A percentile compares a stretch with the other conserved stretches of the same genome.
Evolutionary conservation across 37 sponge, comb jelly and placozoan genomes (phyloP).

Genomic region (Amphimedon queenslandica): DNA sequence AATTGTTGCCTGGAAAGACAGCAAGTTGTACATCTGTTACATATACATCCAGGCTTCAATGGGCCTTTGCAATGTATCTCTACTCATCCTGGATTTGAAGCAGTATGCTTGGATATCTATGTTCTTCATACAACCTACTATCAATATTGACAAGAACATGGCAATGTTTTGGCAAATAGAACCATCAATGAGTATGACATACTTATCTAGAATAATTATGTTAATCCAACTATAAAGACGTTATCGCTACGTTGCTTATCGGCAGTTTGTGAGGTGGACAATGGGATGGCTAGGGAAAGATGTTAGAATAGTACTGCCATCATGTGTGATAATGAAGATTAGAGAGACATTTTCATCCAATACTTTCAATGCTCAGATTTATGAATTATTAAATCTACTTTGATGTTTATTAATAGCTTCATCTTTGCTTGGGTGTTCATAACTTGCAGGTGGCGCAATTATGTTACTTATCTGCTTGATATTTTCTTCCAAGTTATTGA

Average conservation of each 20-base stretch:
- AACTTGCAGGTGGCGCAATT: background rate
- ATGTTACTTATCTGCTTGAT: too few relatives aligned
- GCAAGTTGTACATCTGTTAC: background rate
- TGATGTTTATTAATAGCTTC: constrained; percentile 1
- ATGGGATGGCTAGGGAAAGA: constrained; percentile 19
- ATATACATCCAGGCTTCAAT: too few relatives aligned
- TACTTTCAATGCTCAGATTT: background rate
- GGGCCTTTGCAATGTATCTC: too few relatives aligned
- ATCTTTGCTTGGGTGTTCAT: background rate
- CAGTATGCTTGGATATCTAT: too few relatives aligned
- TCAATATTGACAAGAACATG: too few relatives aligned
- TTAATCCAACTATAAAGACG: too few relatives aligned
- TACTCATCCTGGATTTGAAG: too few relatives aligned
- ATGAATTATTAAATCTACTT: constrained; percentile 14
- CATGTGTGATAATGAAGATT: constrained; percentile 1
- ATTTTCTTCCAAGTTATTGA: too few relatives aligned
- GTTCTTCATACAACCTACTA: too few relatives aligned
- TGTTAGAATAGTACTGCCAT: background rate
- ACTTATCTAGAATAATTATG: too few relatives aligned
- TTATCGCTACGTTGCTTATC: constrained; percentile 8
- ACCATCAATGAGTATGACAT: background rate
- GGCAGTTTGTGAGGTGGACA: constrained; percentile 16
- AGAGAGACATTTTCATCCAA: constrained; percentile 5
- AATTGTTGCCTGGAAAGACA: background rate
- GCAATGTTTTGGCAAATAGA: background rate